Evolutionary conservation across 37 sponge, comb jelly and placozoan genomes (phyloP), one percentile per base, ranked within the genome.

Genomic region (Beroe forskalii): DNA sequence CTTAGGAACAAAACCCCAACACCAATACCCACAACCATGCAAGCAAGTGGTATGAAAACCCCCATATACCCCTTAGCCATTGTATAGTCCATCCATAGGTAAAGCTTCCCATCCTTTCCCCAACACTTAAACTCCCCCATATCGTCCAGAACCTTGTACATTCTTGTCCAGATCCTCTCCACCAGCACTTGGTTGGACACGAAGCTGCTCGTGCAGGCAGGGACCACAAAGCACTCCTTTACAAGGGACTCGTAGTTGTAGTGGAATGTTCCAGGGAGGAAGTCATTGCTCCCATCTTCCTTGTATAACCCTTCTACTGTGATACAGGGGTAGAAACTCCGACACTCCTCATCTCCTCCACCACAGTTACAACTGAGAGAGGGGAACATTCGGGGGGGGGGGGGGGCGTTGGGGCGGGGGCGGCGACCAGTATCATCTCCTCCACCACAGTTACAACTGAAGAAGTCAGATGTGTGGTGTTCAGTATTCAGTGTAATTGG

Each of bases 11-110:
- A 48, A 17, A 48, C 55, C 55, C 55, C 55, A 17, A 48, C 55
- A 6, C 6, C 6, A 12, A 48, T 48, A 17, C 55, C 55, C 12
- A 48, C 55, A 48, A 48, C 55, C 55, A 48, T 6, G 12, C 6
- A 48, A 17, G 12, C 55, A 17, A 48, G 12, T 0, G 72, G 72
- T 36, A 69, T 36, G 19, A 69, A 35, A 27, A 69, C 39, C 1
- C 72, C 72, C 72, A 69, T 36, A 37, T 69, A 69, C 4, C 37
- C 72, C 32, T 69, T 69, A 32, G 36, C 39, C 17, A 36, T 27
- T 9, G 72, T 33, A 69, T 69, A 69, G 32, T 69, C 72, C 36
- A 36, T 69, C 72, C 72, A 69, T 4, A 69, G 72, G 19, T 69
- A 69, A 17, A 69, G 32, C 1, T 35, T 69, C 28, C 8, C 17